Evolutionary conservation across 2,888 invertebrate species (phyloP).

Genomic region (Acleris literana): DNA sequence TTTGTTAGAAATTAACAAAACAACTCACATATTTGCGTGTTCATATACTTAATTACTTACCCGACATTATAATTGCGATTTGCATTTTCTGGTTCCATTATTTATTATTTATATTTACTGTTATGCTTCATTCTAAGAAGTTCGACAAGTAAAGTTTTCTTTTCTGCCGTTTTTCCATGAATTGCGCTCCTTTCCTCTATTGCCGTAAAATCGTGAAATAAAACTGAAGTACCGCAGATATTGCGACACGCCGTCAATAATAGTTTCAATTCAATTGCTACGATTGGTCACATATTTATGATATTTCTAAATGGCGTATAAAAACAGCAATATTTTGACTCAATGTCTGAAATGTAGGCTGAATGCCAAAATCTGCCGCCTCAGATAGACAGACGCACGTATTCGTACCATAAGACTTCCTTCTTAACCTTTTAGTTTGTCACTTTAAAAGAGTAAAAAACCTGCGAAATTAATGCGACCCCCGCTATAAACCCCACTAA

Average conservation of each 20-base stretch:
- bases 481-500: too few relatives aligned
- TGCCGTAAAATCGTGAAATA: conserved; percentile 14
- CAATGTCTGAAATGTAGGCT: too few relatives aligned
- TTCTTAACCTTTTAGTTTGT: too few relatives aligned
- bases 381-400: too few relatives aligned
- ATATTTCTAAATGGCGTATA: too few relatives aligned
- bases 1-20: neutral
- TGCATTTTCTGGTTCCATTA: conserved; percentile 4
- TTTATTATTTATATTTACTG: conserved; percentile 1
- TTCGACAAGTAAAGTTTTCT: neutral
- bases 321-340: too few relatives aligned
- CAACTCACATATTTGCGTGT: neutral
- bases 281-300: too few relatives aligned
- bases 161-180: neutral
- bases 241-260: neutral
- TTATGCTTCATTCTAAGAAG: neutral
- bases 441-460: too few relatives aligned
- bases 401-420: too few relatives aligned
- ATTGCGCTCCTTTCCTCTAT: conserved; percentile 6
- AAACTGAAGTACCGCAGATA: conserved; percentile 2
- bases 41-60: conserved; percentile 1
- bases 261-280: too few relatives aligned
- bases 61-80: neutral
- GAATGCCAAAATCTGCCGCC: too few relatives aligned
- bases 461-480: too few relatives aligned